A percentile compares a stretch with the other conserved stretches of the same genome.
phyloP scores from a whole-genome alignment of 1,140 invertebrate genomes.

The Daktulosphaira vitifoliae region DNA sequence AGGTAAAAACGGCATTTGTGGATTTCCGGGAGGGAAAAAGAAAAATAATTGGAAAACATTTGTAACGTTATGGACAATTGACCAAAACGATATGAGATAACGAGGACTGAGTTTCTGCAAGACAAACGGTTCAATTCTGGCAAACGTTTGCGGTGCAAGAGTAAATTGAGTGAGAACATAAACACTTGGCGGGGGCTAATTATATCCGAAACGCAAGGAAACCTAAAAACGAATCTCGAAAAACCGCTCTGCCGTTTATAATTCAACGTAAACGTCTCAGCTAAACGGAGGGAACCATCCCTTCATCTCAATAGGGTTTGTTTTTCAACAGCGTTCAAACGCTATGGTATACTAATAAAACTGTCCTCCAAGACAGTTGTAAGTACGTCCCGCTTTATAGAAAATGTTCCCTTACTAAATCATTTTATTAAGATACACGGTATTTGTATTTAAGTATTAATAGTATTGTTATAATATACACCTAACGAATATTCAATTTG shows the following conservation, averaged over 20 bases:
- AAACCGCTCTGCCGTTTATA: conserved; percentile 13
- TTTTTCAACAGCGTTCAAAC: too few relatives aligned
- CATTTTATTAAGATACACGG: too few relatives aligned
- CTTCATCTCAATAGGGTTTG: too few relatives aligned
- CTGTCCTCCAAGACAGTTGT: too few relatives aligned
- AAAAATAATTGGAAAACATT: conserved; percentile 31
- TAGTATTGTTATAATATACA: too few relatives aligned
- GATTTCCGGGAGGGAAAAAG: neutral
- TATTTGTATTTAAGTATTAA: too few relatives aligned
- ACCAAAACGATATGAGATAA: conserved; percentile 10
- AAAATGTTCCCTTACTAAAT: too few relatives aligned
- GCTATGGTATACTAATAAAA: too few relatives aligned
- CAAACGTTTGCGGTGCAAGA: neutral
- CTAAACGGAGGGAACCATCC: neutral
- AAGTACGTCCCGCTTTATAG: too few relatives aligned
- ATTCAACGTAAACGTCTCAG: conserved; percentile 1
- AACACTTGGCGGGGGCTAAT: conserved; percentile 15
- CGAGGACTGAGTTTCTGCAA: neutral
- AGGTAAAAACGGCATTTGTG: conserved; percentile 3
- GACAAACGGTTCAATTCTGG: too few relatives aligned
- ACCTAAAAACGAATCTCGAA: conserved; percentile 18
- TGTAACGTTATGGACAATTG: conserved; percentile 24
- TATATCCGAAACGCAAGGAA: conserved; percentile 19
- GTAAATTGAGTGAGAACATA: conserved; percentile 27
- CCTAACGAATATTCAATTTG: too few relatives aligned